Conservation (phyloP, 2,888 invertebrate species). For the Amitus sp. region DNA sequence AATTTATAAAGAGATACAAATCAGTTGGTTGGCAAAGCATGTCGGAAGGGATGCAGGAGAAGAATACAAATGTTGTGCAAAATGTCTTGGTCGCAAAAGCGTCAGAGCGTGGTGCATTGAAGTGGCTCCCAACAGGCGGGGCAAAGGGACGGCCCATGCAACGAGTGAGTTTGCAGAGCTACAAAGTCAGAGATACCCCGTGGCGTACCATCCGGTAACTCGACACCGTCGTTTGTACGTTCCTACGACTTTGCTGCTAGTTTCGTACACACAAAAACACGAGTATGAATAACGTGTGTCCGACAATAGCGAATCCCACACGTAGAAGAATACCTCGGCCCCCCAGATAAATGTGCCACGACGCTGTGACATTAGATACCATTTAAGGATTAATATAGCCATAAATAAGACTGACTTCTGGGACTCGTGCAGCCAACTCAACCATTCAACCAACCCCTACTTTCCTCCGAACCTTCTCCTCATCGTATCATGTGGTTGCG, state of each 20-base stretch:
- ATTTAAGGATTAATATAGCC: constrained; percentile 66
- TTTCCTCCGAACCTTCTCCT: constrained; percentile 18
- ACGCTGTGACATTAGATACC: constrained; percentile 64
- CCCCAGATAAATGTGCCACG: constrained; percentile 58
- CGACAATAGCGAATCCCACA: constrained; percentile 61
- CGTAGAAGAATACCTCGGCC: constrained; percentile 46
- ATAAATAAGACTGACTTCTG: constrained; percentile 62
- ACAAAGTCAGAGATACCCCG: constrained; percentile 65
- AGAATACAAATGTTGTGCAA: constrained; percentile 60
- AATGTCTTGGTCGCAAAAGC: constrained; percentile 58
- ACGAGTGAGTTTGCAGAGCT: constrained; percentile 54
- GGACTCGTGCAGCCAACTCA: constrained; percentile 25
- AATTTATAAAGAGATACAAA: constrained; percentile 20
- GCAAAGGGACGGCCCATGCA: constrained; percentile 20
- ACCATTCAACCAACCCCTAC: neutral
- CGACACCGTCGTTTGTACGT: constrained; percentile 66
- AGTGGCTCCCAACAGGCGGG: constrained; percentile 24
- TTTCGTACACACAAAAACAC: constrained; percentile 58
- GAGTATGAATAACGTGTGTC: constrained; percentile 61
- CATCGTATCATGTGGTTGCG: constrained; percentile 4
- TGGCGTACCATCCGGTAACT: constrained; percentile 66
- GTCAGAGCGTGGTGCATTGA: constrained; percentile 34
- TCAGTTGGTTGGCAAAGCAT: constrained; percentile 26
- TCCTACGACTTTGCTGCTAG: constrained; percentile 47
- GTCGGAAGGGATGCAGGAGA: constrained; percentile 24